Evolutionary conservation across 2,888 invertebrate species (phyloP), one percentile per base, ranked within the genome.

Genomic region (Orchesellides sinensis): DNA sequence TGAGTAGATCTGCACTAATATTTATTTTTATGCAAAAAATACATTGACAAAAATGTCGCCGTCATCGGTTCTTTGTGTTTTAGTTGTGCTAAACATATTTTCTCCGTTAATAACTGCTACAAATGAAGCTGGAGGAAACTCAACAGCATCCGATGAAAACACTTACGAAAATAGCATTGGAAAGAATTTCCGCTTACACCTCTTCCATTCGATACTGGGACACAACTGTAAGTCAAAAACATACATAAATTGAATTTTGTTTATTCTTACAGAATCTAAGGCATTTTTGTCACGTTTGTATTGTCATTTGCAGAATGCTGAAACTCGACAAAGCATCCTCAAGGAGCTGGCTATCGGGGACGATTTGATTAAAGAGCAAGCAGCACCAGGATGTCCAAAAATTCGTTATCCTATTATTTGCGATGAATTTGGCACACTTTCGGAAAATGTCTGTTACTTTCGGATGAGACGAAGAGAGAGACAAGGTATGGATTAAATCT

Each of bases 401-500:
- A 81, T 81, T 8, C 56, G 81, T 1, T 81, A 45, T 29, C 81
- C 81, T 0, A 45, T 81, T 0, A 81, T 81, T 74, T 81, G 81
- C 23, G 74, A 74, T 23, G 32, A 49, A 6, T 66, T 68, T 4
- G 73, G 73, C 2, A 25, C 6, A 0, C 10, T 81, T 8, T 49
- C 61, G 23, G 81, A 81, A 61, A 81, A 81, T 27, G 17, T 21
- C 6, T 81, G 81, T 61, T 81, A 81, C 21, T 81, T 81, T 47
- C 35, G 45, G 17, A 81, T 74, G 81, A 73, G 47, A n/a, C 56
- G 81, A 35, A 17, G 21, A 3, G 61, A 68, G 21, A 73, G 29
- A 49, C 14, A n/a, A 21, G 61, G 81, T 81, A 81, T 40, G 23
- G 14, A n/a, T 47, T 17, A 47, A 47, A 47, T n/a, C 14, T n/a